Base-by-base conservation (phyloP, 2,113 vertebrate species). In the Pionites leucogaster region DNA sequence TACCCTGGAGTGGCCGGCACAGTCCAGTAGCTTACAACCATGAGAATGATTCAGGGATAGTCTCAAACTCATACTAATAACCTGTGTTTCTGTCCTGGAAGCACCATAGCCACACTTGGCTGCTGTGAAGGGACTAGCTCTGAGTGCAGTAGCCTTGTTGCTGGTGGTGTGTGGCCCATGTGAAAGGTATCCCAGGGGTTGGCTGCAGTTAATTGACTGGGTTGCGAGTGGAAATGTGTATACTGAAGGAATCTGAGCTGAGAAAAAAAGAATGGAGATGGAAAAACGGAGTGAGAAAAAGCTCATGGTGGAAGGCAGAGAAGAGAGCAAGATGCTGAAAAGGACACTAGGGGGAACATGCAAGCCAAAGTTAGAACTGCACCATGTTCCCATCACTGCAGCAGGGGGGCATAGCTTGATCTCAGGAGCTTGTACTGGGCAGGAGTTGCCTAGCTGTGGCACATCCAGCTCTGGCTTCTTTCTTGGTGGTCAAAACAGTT, bases 311-410 rank as follows among this genome's bases (percentile, higher is more conserved):
- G 4, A 3, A 64, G 42, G 15, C 29, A 76, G 53, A 62, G 63
- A 60, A 68, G 46, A 83, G 49, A 72, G 13, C 31, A 92, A 86
- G 71, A 18, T 37, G 31, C 74, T 85, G 15, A 22, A 72, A 57
- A 69, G 72, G 60, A 27, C 9, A 2, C 19, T 0, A 2, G 24
- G 20, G 19, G 14, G 22, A 63, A 35, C 37, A 3, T 65, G 49
- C 50, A 41, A 55, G 44, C 67, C 33, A 20, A 44, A 80, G 52
- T 15, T 18, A 87, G 39, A 24, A 8, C 3, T 9, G 53, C 53
- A 62, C 12, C 68, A 22, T 13, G 0, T 67, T 87, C 23, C 55
- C 25, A 41, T 11, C 2, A 0, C 57, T 41, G 59, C 0, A 3
- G 44, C 31, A 57, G 42, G 31, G 44, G 41, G 39, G 7, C 44